Conservation (phyloP, 2,888 invertebrate genomes). For the Caenorhabditis virilis region DNA sequence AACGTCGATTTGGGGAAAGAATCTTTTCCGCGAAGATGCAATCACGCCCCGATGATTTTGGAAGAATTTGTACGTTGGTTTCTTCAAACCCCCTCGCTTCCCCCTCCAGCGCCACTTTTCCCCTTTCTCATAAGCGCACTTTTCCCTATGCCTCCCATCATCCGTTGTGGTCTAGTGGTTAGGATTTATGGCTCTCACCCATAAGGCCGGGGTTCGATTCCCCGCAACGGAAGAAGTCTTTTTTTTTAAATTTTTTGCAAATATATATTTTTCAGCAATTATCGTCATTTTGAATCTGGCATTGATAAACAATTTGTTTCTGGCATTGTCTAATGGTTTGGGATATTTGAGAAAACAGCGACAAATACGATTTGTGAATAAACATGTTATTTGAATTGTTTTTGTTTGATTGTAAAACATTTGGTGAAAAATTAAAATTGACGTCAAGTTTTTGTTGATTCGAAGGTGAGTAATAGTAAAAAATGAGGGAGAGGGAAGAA, state of each 20-base stretch:
- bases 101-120: too few species aligned
- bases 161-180: slow-evolving; percentile 42
- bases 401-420: background rate
- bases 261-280: slow-evolving; percentile 14
- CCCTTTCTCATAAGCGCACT: background rate
- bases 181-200: slow-evolving; percentile 50
- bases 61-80: slow-evolving; percentile 29
- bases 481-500: background rate
- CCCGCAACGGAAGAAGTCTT: slow-evolving; percentile 40
- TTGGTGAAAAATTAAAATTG: slow-evolving; percentile 6
- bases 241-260: too few species aligned
- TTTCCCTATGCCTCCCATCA: background rate
- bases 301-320: slow-evolving; percentile 18
- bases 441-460: background rate
- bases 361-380: slow-evolving; percentile 31
- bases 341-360: slow-evolving; percentile 21
- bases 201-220: slow-evolving; percentile 52
- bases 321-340: background rate
- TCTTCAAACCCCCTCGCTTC: too few species aligned
- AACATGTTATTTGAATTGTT: slow-evolving; percentile 8
- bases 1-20: slow-evolving; percentile 20
- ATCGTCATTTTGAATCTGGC: slow-evolving; percentile 6
- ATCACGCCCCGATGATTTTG: slow-evolving; percentile 36
- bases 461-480: background rate
- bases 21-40: slow-evolving; percentile 4